phyloP scores from a whole-genome alignment of 2,797 vertebrate genomes.

The Monodelphis domestica region DNA sequence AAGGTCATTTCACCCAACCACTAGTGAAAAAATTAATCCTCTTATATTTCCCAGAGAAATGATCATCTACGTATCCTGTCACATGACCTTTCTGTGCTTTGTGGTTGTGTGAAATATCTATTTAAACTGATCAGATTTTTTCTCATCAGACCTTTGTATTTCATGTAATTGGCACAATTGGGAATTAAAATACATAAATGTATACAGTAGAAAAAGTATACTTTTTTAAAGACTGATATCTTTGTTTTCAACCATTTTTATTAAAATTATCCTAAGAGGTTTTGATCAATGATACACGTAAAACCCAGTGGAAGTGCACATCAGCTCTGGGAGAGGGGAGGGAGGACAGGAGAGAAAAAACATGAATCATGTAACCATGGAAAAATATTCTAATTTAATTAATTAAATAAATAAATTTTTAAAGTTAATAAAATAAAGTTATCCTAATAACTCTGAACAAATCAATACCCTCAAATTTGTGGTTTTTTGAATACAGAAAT shows the following conservation, averaged over 20 bases:
- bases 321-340: too few species aligned
- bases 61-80: not conserved
- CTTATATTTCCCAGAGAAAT: not conserved
- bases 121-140: not conserved
- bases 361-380: too few species aligned
- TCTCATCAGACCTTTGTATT: not conserved
- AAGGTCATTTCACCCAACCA: not conserved
- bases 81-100: not conserved
- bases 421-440: too few species aligned
- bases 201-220: not conserved
- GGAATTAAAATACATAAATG: not conserved
- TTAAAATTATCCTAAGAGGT: not conserved
- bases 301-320: too few species aligned
- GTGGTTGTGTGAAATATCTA: not conserved
- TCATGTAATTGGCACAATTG: not conserved
- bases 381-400: too few species aligned
- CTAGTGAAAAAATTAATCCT: not conserved
- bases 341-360: too few species aligned
- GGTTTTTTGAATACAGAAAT: too few species aligned
- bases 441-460: too few species aligned
- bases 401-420: too few species aligned
- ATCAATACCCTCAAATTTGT: not conserved
- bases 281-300: too few species aligned
- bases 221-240: too few species aligned
- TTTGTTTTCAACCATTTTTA: not conserved